Base-by-base conservation (phyloP, 53 echinoderm and acorn worm genomes). In the Antedon mediterranea region DNA sequence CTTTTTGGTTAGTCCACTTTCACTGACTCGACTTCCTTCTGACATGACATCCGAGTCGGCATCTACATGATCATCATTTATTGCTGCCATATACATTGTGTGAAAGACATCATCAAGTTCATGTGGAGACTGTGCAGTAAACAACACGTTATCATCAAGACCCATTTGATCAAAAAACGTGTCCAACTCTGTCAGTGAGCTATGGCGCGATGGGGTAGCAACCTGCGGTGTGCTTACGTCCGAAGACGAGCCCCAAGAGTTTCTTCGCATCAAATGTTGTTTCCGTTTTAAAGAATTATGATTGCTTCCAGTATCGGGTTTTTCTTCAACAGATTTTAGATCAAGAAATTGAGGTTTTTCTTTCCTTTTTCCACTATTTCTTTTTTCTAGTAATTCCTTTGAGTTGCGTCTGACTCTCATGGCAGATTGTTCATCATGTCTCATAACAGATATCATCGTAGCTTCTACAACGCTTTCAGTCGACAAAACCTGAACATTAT, bases 151-250 rank as follows among this genome's bases (percentile, higher is more conserved):
- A 29, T 90, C 88, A 27, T 88, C 92, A 37, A 98, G 81, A 31
- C 98, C 98, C 98, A 98, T 98, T 81, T 76, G 84, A 43, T 92
- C 86, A 76, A 98, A 98, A 82, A 98, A 98, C 29, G 43, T 77
- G 74, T 98, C 90, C n/a, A 88, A 81, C 37, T 90, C 90, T 11
- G 88, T 85, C 27, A 76, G 79, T 30, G 81, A 76, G 34, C 26
- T 76, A 0, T n/a, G 32, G 6, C 34, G 57, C 9, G 57, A 57
- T 23, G 57, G 23, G 2, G 57, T 8, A 6, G 57, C 2, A 4
- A 37, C 37, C 57, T 57, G 57, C 7, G 57, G 57, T 13, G 23
- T 23, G 23, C 57, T 57, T 2, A 57, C 57, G 23, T 57, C 57
- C 2, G 57, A 57, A 8, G 57, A 57, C 20, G 57, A 57, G 57